Base-by-base conservation (phyloP, 1,140 invertebrate genomes). In the Planococcus citri region DNA sequence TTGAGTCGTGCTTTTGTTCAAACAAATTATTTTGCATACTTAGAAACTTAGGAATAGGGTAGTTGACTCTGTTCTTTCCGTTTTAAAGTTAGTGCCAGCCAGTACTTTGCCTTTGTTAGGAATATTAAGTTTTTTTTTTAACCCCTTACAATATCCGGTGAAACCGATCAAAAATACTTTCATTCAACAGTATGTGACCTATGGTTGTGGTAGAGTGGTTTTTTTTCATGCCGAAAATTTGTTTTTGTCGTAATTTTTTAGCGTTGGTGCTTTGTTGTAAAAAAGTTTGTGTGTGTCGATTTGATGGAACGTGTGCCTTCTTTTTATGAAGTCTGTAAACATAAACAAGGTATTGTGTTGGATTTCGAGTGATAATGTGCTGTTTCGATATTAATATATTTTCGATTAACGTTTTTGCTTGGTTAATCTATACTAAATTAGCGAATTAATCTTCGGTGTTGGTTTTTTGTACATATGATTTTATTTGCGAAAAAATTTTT, bases 321-420 rank as follows among this genome's bases (percentile, higher is more conserved):
- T 64, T 64, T 64, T 27, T 64, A 24, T 25, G 60, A 10, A 22
- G 60, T 64, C 3, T 64, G 60, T 64, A 64, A 64, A 64, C 60
- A 64, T 24, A 69, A 76, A 72, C 74, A 79, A 78, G 75, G 76
- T 75, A 76, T 75, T 76, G 73, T n/a, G 76, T 75, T 57, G 73
- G 74, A 74, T 74, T 75, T 75, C 76, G 75, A 33, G 29, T 33
- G 29, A n/a, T n/a, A n/a, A n/a, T n/a, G n/a, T n/a, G n/a, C n/a
- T n/a, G n/a, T n/a, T 33, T 33, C 29, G 12, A 6, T 33, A 33
- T 6, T 33, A 33, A 33, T n/a, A n/a, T n/a, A n/a, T n/a, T 33
- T 33, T 33, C 29, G 29, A 33, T 33, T 33, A 33, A 33, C 29
- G 12, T n/a, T n/a, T n/a, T n/a, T n/a, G n/a, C n/a, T n/a, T n/a